A percentile compares a stretch with the other conserved stretches of the same genome.
Evolutionary conservation across 2,888 invertebrate genomes (phyloP).

Genomic region (Coleophora flavipennella): DNA sequence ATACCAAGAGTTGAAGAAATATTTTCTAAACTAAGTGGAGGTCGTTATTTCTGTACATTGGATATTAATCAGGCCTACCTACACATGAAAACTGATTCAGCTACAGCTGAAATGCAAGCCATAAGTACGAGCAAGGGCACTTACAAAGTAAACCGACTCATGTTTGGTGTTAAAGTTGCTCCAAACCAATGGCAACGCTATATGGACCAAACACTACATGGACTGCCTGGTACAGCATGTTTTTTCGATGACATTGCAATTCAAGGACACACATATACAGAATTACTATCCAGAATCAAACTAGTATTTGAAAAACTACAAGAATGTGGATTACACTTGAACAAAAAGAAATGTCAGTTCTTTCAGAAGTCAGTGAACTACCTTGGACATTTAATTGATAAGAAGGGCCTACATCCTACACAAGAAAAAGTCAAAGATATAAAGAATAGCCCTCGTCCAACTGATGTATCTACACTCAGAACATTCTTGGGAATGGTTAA

Average conservation of each 20-base stretch:
- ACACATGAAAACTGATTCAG: neutral
- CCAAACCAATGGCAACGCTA: slow-evolving; percentile 3
- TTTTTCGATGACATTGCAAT: slow-evolving; percentile 4
- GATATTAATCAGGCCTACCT: neutral
- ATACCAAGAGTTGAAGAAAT: neutral
- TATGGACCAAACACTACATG: slow-evolving; percentile 1
- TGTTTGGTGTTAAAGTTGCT: neutral
- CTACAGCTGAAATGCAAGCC: neutral
- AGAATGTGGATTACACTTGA: neutral
- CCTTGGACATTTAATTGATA: neutral
- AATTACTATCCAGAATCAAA: neutral
- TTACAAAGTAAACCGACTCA: neutral
- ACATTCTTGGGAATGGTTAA: slow-evolving; percentile 1
- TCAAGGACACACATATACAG: neutral
- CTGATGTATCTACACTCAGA: neutral
- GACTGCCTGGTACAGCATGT: slow-evolving; percentile 1
- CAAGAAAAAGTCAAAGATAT: neutral
- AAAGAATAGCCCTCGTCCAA: neutral
- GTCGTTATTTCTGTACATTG: neutral
- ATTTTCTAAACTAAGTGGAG: neutral
- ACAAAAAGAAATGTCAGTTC: neutral
- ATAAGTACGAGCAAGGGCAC: neutral
- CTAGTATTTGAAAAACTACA: neutral
- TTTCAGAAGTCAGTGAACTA: slow-evolving; percentile 3
- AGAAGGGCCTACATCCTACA: neutral